phyloP scores from a whole-genome alignment of 2,113 vertebrate species.

The Leptocoma aspasia region DNA sequence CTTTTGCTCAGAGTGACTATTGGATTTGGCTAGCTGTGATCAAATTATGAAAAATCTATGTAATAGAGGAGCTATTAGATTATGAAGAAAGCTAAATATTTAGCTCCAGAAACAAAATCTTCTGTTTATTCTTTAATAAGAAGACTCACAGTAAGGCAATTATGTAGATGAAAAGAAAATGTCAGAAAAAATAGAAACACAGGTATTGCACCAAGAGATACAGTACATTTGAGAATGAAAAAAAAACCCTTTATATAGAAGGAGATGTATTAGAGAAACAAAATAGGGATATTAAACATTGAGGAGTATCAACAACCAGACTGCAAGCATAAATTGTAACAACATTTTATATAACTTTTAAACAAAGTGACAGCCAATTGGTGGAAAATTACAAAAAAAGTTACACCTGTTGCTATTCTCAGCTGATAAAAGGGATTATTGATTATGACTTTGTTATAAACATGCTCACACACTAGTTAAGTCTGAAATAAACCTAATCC shows the following conservation, averaged over 20 bases:
- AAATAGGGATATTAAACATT: not conserved
- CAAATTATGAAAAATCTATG: not conserved
- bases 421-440: not conserved
- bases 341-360: conserved; percentile 24
- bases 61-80: not conserved
- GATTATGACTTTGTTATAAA: not conserved
- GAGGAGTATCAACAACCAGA: not conserved
- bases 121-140: not conserved
- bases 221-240: not conserved
- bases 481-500: not conserved
- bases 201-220: not conserved
- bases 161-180: not conserved
- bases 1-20: not conserved
- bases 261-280: not conserved
- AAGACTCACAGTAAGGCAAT: not conserved
- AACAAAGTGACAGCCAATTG: not conserved
- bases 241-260: not conserved
- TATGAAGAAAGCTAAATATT: not conserved
- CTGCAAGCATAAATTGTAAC: conserved; percentile 9
- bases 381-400: not conserved
- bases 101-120: not conserved
- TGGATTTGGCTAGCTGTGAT: not conserved
- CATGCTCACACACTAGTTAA: not conserved
- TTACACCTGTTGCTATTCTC: not conserved
- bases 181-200: not conserved